phyloP scores from a whole-genome alignment of 1,140 invertebrate genomes.

The Scaptodrosophila lebanonensis region DNA sequence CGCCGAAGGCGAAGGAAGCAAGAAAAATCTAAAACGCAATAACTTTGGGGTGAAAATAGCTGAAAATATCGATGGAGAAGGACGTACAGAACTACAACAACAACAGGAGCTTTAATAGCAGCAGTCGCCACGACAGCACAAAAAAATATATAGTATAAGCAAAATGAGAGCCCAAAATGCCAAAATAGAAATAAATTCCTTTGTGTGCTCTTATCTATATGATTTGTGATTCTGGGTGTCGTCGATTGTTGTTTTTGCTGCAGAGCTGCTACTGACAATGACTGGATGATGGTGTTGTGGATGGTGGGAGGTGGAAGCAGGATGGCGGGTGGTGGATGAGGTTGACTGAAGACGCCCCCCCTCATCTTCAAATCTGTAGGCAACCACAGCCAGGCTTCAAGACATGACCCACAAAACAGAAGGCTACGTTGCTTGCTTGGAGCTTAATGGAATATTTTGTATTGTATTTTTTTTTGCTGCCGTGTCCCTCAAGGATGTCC shows the following conservation, averaged over 20 bases:
- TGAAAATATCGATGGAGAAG: constrained; percentile 73
- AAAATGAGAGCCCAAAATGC: constrained; percentile 58
- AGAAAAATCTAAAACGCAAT: constrained; percentile 74
- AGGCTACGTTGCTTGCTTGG: constrained; percentile 1
- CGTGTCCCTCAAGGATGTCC: constrained; percentile 21
- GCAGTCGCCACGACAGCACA: background rate
- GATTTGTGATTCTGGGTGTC: constrained; percentile 77
- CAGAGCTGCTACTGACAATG: constrained; percentile 51
- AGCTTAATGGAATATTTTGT: constrained; percentile 61
- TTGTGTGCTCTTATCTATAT: constrained; percentile 77
- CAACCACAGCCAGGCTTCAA: constrained; percentile 5
- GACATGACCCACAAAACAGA: constrained; percentile 1
- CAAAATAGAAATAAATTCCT: constrained; percentile 76
- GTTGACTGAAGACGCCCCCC: background rate
- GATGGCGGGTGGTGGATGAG: constrained; percentile 1
- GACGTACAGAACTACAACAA: constrained; percentile 19
- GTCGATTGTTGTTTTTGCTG: constrained; percentile 59
- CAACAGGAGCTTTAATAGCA: background rate
- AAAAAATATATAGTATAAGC: constrained; percentile 51
- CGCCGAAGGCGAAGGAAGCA: constrained; percentile 44
- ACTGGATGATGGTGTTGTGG: constrained; percentile 49
- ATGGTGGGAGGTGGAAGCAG: constrained; percentile 23
- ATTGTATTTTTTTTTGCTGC: constrained; percentile 18
- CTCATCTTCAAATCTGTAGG: constrained; percentile 12
- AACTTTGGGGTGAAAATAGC: constrained; percentile 75